Base-by-base conservation (phyloP, 2,797 vertebrate species). In the Thaleichthys pacificus region DNA sequence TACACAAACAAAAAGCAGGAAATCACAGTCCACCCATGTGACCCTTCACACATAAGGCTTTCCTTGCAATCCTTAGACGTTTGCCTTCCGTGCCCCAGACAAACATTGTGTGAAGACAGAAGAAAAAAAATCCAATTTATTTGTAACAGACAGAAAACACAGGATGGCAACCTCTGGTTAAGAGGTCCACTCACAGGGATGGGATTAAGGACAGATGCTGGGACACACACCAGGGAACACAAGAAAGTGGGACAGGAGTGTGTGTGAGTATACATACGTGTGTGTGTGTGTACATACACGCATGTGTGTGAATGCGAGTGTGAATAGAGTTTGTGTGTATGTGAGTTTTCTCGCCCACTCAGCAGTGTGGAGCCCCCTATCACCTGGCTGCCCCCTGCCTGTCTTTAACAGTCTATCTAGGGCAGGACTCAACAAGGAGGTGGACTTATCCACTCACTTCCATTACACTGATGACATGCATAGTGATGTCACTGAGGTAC, bases 151-250 rank as follows among this genome's bases (percentile, higher is more conserved):
- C 14, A 35, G 62, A 24, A 22, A 56, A 56, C 47, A 57, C 54
- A 42, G 54, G 63, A 60, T 47, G 9, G 12, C 12, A 47, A 47
- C 42, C 42, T 47, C 42, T 47, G 35, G 24, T 12, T 19, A 42
- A 26, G 21, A 7, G 15, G 57, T n/a, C 51, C 64, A 47, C 21
- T 65, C 35, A 12, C 65, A 30, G 64, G 56, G 30, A 58, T 26
- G 38, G 62, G 71, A 73, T 73, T 73, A 73, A 19, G 57, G 65
- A 58, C 64, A 67, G 56, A 67, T 67, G 71, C 64, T 61, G 24
- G 56, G 32, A 19, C 64, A 67, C 32, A 67, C 71, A 47, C 11
- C 30, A 68, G 30, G 30, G 28, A 32, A 19, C 47, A 67, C 65
- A 9, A 42, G 26, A 57, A 57, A 68, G 54, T 68, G 51, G 67